These are phyloP conservation scores for Sinocyclocheilus anophthalmus DNA, from an alignment of 2,113 vertebrate genomes.

Conservation along the genomic window DNA sequence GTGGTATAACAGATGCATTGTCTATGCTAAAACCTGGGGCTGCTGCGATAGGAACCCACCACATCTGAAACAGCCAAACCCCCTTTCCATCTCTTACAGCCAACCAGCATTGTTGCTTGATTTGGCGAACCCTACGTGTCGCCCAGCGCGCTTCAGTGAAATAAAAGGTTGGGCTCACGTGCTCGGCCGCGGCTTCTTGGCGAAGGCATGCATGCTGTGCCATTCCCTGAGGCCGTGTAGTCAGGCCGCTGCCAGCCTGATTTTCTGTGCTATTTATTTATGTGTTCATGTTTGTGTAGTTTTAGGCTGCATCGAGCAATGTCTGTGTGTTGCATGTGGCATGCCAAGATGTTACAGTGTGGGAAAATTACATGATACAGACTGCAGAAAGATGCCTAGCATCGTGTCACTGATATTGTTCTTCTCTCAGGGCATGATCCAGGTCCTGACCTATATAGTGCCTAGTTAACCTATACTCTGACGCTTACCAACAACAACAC, in stretches of 20 bases:
- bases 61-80: slow-evolving; percentile 13
- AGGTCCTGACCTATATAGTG: no score
- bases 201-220: slow-evolving; percentile 25
- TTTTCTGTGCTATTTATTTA: slow-evolving; percentile 33
- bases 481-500: no score
- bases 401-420: no score
- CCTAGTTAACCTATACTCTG: no score
- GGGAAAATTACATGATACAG: neutral
- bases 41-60: slow-evolving; percentile 47
- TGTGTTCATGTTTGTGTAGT: neutral
- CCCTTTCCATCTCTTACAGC: slow-evolving; percentile 21
- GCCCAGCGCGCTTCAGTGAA: no score
- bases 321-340: neutral
- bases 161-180: no score
- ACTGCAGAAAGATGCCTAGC: neutral
- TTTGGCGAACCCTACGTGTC: no score
- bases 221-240: slow-evolving; percentile 22
- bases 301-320: neutral
- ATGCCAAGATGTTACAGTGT: neutral
- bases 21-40: slow-evolving; percentile 51
- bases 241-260: slow-evolving; percentile 28
- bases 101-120: no score
- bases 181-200: no score
- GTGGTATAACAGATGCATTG: slow-evolving; percentile 55
- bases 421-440: no score